Percentiles rank a stretch among this genome's conserved stretches.
phyloP scores from a whole-genome alignment of 1,140 invertebrate species.

The Penaeus indicus region DNA sequence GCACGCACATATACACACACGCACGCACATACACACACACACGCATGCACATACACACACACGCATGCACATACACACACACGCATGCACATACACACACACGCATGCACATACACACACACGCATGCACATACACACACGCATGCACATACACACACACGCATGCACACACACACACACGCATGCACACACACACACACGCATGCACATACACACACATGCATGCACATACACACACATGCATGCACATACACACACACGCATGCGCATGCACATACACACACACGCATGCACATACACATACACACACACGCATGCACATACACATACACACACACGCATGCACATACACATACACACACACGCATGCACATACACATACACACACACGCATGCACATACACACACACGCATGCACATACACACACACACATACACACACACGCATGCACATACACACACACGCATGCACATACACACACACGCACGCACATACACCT shows the following conservation, averaged over 20 bases:
- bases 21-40: neutral
- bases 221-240: neutral
- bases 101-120: neutral
- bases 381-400: neutral
- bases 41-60: neutral
- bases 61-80: neutral
- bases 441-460: neutral
- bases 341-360: neutral
- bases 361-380: neutral
- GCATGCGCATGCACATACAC: neutral
- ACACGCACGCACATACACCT: neutral
- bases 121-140: neutral
- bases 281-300: neutral
- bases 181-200: neutral
- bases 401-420: neutral
- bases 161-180: constrained; percentile 26
- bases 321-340: neutral
- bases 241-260: neutral
- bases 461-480: neutral
- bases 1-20: too few species aligned
- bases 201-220: neutral
- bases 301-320: neutral
- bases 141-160: constrained; percentile 12
- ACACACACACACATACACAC: neutral
- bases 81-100: too few species aligned